Evolutionary conservation across 2,888 invertebrate species (phyloP), one percentile per base, ranked within the genome.

Genomic region (Athalia circularis): DNA sequence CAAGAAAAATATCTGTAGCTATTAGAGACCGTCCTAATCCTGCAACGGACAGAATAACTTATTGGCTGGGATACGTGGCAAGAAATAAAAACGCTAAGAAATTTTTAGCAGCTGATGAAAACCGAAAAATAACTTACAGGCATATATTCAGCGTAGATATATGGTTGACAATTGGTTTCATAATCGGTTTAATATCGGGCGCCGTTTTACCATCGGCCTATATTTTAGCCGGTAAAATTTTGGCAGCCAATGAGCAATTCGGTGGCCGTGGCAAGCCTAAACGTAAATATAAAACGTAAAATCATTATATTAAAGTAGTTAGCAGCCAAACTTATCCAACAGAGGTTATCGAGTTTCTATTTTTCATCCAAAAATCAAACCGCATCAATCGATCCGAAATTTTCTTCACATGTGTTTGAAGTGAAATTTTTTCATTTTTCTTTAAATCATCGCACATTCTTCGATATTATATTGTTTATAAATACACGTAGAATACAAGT

Each of bases 401-500:
- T 52, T 47, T 3, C 8, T 72, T 59, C 9, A 48, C 4, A 47
- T 8, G 11, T 13, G 8, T 50, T 62, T 11, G 9, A 8, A 43
- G 70, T 76, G 57, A 29, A 29, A 29, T 50, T 74, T 79, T 77
- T 80, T 82, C 84, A 84, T 43, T 13, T 72, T 81, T 13, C 43
- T 82, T 43, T 57, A 81, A 29, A 82, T 81, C 0, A 65, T 82
- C 11, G 57, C 82, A 67, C 82, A 79, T 77, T 83, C 29, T 48
- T 75, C 62, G 52, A 87, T 87, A 86, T 86, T 88, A 87, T 88
- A 75, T 75, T 62, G 88, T 87, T 88, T 88, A 89, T 90, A 90
- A 90, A 90, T 90, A 88, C 88, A 89, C 86, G 86, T 88, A 86
- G 86, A 87, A 85, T 89, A 90, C 87, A 89, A 87, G 83, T 83